Base-by-base conservation (phyloP, 1,140 invertebrate genomes). In the Drosophila parvula region DNA sequence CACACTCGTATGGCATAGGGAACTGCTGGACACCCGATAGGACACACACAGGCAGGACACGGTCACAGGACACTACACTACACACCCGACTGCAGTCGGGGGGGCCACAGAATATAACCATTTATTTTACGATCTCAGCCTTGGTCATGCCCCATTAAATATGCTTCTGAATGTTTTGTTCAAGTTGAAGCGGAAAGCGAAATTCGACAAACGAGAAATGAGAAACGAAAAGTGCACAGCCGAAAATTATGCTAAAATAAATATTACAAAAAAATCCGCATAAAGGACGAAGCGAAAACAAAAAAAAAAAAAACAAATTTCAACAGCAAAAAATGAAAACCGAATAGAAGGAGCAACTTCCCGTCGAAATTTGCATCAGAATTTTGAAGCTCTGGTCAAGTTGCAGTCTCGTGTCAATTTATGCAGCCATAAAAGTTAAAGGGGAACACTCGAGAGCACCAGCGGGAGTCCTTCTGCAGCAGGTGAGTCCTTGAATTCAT, bases 111-210 rank as follows among this genome's bases (percentile, higher is more conserved):
- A 48, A 74, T 58, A 70, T 79, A 83, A 76, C 67, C 64, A 77
- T 88, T 79, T 58, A 50, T 83, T 86, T 86, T 79, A 88, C 76
- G 83, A 86, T 86, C 79, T 34, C 64, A 56, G 71, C 50, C 43
- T 62, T 88, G 62, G 83, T 44, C 73, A 88, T 53, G 76, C 71
- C 79, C 85, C 76, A 88, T 83, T 83, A 74, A 85, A 53, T 74
- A 77, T 79, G 76, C 71, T 63, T 67, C 65, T 79, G 41, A 77
- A 76, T 82, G 83, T 83, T 74, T 69, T 47, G 38, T 76, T 63
- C 59, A 58, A 78, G 47, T 77, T 71, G 55, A 56, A 76, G 43
- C 61, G 61, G 45, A 64, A 44, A 70, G 50, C 47, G 30, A 41
- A 32, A 58, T 58, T 41, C 44, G 44, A 51, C 44, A 50, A 65